These are phyloP conservation scores for Acomys russatus DNA, from an alignment of 2,797 vertebrate species.

Conservation along the genomic window DNA sequence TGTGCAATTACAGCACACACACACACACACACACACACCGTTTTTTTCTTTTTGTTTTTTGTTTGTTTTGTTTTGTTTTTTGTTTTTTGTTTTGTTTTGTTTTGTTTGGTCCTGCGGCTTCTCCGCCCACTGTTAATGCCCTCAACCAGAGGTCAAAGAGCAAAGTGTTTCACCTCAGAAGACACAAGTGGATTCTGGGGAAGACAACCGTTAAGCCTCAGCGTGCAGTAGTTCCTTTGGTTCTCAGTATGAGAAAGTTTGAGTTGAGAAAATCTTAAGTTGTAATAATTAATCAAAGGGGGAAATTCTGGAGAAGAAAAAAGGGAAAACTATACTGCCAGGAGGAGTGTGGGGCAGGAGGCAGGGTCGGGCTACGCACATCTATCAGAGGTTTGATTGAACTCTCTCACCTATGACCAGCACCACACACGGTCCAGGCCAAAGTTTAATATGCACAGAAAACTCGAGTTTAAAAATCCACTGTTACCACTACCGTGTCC, in stretches of 20 bases:
- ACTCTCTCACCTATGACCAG: neutral
- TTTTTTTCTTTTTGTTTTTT: too few relatives aligned
- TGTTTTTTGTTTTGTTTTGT: too few relatives aligned
- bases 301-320: neutral
- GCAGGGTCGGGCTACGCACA: neutral
- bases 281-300: neutral
- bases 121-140: too few relatives aligned
- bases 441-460: neutral
- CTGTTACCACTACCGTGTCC: neutral
- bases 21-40: too few relatives aligned
- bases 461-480: neutral
- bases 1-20: neutral
- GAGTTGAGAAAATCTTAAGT: neutral
- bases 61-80: too few relatives aligned
- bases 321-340: neutral
- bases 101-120: too few relatives aligned
- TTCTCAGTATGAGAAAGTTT: neutral
- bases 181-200: neutral
- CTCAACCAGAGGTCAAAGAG: too few relatives aligned
- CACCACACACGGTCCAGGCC: neutral
- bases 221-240: neutral
- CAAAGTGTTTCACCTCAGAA: neutral
- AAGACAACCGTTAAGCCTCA: neutral
- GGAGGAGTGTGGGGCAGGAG: neutral
- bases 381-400: neutral